A percentile compares a stretch with the other conserved stretches of the same genome.
These are phyloP conservation scores for Mycteria americana DNA, from an alignment of 2,797 vertebrate genomes.

Conservation along the genomic window DNA sequence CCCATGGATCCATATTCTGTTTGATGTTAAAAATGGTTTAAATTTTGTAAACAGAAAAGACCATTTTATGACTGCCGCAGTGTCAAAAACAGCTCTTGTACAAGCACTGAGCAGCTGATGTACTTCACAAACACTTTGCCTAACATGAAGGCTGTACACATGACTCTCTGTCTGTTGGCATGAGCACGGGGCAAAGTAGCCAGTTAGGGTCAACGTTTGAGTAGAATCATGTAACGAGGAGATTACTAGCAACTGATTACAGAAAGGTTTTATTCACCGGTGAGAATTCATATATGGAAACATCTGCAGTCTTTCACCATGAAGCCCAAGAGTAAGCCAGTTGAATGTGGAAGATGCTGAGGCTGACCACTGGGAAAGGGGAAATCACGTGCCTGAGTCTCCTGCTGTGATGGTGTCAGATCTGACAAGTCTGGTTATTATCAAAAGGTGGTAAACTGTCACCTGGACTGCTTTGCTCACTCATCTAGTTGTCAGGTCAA, in stretches of 20 bases:
- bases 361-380: background rate
- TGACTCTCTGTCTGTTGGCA: background rate
- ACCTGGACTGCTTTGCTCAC: background rate
- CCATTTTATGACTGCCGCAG: rapidly evolving
- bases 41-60: background rate
- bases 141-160: background rate
- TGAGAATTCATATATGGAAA: background rate
- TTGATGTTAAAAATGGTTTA: background rate
- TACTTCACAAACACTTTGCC: background rate
- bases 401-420: rapidly evolving
- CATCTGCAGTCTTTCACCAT: background rate
- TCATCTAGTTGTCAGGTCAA: background rate
- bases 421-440: background rate
- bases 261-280: background rate
- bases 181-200: background rate
- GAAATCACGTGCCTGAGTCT: background rate
- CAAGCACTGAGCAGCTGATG: background rate
- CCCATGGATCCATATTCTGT: background rate
- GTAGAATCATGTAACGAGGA: background rate
- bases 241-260: background rate
- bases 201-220: background rate
- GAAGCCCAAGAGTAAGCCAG: background rate
- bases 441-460: background rate
- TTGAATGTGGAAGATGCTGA: background rate
- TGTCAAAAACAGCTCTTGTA: background rate